phyloP scores from a whole-genome alignment of 2,113 vertebrate species.

The Platysteira castanea region DNA sequence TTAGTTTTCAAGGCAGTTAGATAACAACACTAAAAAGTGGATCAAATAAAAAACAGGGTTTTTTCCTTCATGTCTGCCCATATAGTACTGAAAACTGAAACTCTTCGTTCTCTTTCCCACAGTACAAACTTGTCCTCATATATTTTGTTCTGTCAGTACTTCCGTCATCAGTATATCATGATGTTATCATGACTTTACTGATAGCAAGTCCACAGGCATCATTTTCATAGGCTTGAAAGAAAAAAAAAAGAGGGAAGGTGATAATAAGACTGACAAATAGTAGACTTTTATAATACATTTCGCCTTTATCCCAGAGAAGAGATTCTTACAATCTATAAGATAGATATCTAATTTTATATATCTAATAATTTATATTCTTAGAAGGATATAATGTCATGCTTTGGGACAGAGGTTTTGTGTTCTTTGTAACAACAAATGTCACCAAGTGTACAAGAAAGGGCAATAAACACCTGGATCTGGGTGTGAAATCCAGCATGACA shows the following conservation, averaged over 20 bases:
- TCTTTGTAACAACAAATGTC: not conserved
- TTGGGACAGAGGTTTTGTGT: not conserved
- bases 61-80: not conserved
- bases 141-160: not conserved
- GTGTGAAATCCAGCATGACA: rapidly evolving
- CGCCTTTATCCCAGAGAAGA: not conserved
- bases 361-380: not conserved
- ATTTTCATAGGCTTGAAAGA: not conserved
- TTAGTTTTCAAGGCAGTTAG: not conserved
- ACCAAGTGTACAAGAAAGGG: not conserved
- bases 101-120: not conserved
- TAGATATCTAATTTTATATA: too few relatives aligned
- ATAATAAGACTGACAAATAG: not conserved
- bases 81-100: not conserved
- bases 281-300: not conserved
- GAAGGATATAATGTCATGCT: not conserved
- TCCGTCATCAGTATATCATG: not conserved
- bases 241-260: not conserved
- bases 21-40: not conserved
- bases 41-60: rapidly evolving
- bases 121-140: not conserved
- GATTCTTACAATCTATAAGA: not conserved
- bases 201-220: not conserved
- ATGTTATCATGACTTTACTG: not conserved
- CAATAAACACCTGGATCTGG: rapidly evolving